A percentile compares a stretch with the other conserved stretches of the same genome.
Conservation (phyloP, 2,888 invertebrate genomes). For the Oscheius onirici region DNA sequence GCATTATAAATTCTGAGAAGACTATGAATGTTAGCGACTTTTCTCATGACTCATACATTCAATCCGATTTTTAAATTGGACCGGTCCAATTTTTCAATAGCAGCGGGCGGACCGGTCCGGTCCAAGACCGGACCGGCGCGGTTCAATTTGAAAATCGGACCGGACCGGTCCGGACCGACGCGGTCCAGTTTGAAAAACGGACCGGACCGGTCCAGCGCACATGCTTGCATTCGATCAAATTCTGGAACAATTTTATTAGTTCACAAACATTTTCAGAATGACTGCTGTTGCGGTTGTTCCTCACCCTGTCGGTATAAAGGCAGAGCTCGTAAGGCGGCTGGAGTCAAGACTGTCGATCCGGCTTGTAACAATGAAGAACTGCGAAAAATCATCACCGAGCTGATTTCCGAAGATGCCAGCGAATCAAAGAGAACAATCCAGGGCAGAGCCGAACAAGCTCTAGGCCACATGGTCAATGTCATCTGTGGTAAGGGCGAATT, state of each 20-base stretch:
- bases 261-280: slow-evolving; percentile 50
- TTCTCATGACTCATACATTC: no score
- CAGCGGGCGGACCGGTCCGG: no score
- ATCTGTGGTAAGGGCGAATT: slow-evolving; percentile 69
- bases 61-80: no score
- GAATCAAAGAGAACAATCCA: slow-evolving; percentile 67
- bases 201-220: no score
- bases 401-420: slow-evolving; percentile 49
- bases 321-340: slow-evolving; percentile 49
- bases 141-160: no score
- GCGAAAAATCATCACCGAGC: slow-evolving; percentile 54
- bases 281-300: slow-evolving; percentile 69
- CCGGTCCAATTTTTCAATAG: no score
- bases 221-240: no score
- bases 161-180: no score
- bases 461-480: slow-evolving; percentile 45
- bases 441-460: slow-evolving; percentile 52
- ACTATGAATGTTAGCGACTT: background rate
- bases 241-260: background rate
- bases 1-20: no score
- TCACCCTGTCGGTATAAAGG: slow-evolving; percentile 56
- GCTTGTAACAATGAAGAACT: slow-evolving; percentile 63
- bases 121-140: no score
- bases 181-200: no score
- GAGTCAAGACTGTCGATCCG: slow-evolving; percentile 53